Evolutionary conservation across 23 tunicate species (phyloP), one percentile per base, ranked within the genome.

Genomic region (Trididemnum clinides): DNA sequence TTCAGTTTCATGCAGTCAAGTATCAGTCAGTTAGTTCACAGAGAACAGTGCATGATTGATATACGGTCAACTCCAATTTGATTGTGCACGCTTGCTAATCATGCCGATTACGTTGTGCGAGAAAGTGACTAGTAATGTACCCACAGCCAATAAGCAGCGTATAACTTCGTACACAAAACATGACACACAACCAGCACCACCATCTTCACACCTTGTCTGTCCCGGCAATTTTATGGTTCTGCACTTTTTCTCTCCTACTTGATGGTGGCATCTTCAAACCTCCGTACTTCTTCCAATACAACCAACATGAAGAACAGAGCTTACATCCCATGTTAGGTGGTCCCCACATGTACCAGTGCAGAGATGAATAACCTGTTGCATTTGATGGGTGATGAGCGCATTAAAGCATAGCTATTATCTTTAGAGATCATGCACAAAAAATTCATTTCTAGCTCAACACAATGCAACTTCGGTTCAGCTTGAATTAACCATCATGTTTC

Each of bases 241-340:
- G 89, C 87, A 88, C 71, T 27, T 89, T 64, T 51, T 88, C 89
- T 39, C 64, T 21, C 71, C 96, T 51, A 49, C 93, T 91, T 25
- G 90, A 85, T 18, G 92, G 96, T 12, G 99, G 99, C 88, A 91
- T 84, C 51, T 96, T 92, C 54, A 96, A 50, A 6, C 99, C 99
- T 23, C 97, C 99, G 49, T 97, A 97, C 39, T 97, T 97, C 69
- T 97, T 97, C 99, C 99, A 97, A 82, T 97, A 97, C 50, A 39
- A 86, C 99, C 99, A 97, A 59, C 99, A 97, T 5, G 96, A 39
- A 23, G 91, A 57, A 51, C 99, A 97, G 33, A 97, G 72, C 31
- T 93, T 78, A 28, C 92, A 90, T 18, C 92, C 89, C 92, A 88
- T 84, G 59, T 86, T 87, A 25, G 94, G 90, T 0, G 99, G 92